Conservation (phyloP, 2,113 vertebrate species). For the Pimephales promelas region DNA sequence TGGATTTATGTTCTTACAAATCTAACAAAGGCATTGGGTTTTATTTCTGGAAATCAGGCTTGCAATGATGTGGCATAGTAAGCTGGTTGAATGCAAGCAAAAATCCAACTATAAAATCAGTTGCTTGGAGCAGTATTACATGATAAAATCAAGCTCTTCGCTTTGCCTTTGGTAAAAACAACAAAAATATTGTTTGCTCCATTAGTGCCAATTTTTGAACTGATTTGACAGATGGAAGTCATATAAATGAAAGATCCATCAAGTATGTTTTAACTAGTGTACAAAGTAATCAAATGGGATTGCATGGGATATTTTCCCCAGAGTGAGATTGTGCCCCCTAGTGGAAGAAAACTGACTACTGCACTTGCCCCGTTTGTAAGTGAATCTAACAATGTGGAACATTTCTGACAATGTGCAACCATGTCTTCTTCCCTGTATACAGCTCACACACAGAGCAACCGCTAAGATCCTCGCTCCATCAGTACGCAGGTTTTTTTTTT, state of each 20-base stretch:
- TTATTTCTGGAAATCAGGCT: neutral
- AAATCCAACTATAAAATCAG: constrained; percentile 9
- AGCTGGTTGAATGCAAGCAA: neutral
- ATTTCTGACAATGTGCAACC: neutral
- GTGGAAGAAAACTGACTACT: neutral
- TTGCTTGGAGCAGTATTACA: neutral
- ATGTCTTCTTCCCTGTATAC: neutral
- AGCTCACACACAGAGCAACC: neutral
- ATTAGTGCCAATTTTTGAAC: constrained; percentile 13
- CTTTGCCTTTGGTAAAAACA: neutral
- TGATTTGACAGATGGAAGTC: constrained; percentile 3
- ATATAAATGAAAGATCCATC: neutral
- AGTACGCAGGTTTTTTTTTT: constrained; percentile 5
- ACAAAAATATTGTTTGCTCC: neutral
- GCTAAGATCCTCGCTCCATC: constrained; percentile 40
- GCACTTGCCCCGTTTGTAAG: neutral
- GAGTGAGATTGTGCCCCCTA: constrained; percentile 32
- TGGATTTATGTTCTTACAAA: neutral
- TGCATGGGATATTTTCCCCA: constrained; percentile 11
- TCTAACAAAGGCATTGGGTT: neutral
- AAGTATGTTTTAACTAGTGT: neutral
- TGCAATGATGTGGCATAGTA: neutral
- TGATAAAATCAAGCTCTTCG: neutral
- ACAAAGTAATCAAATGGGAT: neutral
- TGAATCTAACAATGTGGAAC: neutral